Evolutionary conservation across 2,797 vertebrate genomes (phyloP).

Genomic region (Crossoptilon crossoptilon): DNA sequence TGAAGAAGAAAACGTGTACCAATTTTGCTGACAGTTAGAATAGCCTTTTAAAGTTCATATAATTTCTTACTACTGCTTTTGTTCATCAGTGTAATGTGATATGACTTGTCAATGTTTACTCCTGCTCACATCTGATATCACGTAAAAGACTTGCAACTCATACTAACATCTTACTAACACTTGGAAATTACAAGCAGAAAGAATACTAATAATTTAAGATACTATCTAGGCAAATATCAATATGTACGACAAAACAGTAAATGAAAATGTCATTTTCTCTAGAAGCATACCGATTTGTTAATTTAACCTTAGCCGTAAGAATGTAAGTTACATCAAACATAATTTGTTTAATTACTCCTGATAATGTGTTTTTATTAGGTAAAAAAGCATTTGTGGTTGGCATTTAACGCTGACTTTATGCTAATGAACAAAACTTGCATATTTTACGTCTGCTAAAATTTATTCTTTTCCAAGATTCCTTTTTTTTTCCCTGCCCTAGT

Average conservation of each 20-base stretch:
- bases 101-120: not conserved
- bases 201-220: not conserved
- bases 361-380: not conserved
- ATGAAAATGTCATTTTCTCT: not conserved
- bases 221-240: not conserved
- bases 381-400: not conserved
- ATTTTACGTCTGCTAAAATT: not conserved
- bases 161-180: not conserved
- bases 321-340: not conserved
- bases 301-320: conserved; percentile 14
- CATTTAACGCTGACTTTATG: conserved; percentile 17
- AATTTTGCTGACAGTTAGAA: not conserved
- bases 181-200: not conserved
- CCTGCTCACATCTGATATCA: not conserved
- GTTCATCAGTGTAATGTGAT: not conserved
- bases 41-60: not conserved
- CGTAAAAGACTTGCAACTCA: not conserved
- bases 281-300: conserved; percentile 9
- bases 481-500: not conserved
- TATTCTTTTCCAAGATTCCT: not conserved
- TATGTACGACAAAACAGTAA: not conserved
- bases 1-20: not conserved
- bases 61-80: not conserved
- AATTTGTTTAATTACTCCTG: conserved; percentile 29
- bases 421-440: not conserved